Percentiles rank a stretch among this genome's conserved stretches.
Conservation (phyloP, 2,113 vertebrate genomes). For the Triplophysa siluroides region DNA sequence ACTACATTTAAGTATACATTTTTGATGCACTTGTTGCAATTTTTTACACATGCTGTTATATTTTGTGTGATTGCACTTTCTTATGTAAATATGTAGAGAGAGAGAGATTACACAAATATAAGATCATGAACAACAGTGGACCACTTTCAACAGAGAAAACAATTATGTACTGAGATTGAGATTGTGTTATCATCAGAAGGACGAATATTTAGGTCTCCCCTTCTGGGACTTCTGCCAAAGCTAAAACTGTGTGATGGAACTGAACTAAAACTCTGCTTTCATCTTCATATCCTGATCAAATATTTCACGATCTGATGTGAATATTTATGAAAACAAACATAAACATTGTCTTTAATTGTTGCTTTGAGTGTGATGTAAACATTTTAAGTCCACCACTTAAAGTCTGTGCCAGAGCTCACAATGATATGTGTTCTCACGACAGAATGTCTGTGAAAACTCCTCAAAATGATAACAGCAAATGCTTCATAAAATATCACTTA, state of each 20-base stretch:
- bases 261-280: neutral
- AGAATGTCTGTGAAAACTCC: constrained; percentile 58
- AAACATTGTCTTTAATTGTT: constrained; percentile 41
- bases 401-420: constrained; percentile 63
- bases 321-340: constrained; percentile 13
- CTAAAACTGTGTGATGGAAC: neutral
- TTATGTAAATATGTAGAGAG: neutral
- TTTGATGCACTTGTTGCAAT: neutral
- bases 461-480: constrained; percentile 32
- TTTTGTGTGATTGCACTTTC: neutral
- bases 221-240: neutral
- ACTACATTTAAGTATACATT: neutral
- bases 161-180: constrained; percentile 7
- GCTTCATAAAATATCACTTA: neutral
- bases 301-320: constrained; percentile 4
- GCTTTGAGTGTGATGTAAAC: constrained; percentile 52
- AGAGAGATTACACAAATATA: neutral
- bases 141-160: neutral
- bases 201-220: neutral
- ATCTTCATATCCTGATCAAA: neutral
- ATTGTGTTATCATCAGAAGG: neutral
- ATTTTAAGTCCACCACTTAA: constrained; percentile 39
- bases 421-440: constrained; percentile 65
- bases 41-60: neutral
- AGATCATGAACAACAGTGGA: neutral